These are phyloP conservation scores for Acrobasis suavella DNA, from an alignment of 2,888 invertebrate species.

Conservation along the genomic window DNA sequence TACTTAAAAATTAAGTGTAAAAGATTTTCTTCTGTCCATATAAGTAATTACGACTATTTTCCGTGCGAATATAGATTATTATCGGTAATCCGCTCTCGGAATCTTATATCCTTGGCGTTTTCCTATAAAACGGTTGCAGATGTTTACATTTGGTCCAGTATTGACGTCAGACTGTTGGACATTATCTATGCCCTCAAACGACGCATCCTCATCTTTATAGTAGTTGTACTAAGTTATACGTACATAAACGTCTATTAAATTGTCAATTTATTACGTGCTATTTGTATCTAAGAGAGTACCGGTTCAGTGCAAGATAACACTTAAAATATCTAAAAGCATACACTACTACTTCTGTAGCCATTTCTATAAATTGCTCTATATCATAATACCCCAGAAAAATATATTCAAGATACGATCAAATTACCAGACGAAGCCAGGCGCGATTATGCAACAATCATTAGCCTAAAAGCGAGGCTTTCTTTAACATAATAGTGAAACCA, in stretches of 20 bases:
- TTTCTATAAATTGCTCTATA: neutral
- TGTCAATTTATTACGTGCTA: neutral
- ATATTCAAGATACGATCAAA: conserved; percentile 1
- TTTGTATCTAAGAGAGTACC: too few species aligned
- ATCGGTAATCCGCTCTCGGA: neutral
- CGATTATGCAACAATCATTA: conserved; percentile 25
- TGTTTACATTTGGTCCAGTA: neutral
- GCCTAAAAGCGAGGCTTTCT: conserved; percentile 25
- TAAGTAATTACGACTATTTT: too few species aligned
- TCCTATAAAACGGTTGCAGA: conserved; percentile 36
- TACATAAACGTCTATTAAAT: neutral
- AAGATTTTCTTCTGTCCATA: too few species aligned
- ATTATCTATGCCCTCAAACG: neutral
- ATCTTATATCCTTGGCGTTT: conserved; percentile 30
- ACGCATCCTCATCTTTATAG: neutral
- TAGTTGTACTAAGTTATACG: neutral
- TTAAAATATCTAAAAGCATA: neutral
- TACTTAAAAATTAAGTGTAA: too few species aligned
- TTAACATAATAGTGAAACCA: conserved; percentile 25
- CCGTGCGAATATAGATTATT: neutral
- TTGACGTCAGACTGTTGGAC: neutral
- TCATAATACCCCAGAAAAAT: conserved; percentile 17
- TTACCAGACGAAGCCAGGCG: conserved; percentile 7
- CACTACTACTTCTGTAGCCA: neutral
- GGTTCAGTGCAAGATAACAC: too few species aligned